These are phyloP conservation scores for Leptopilina boulardi DNA, from an alignment of 1,140 invertebrate species.

Conservation along the genomic window DNA sequence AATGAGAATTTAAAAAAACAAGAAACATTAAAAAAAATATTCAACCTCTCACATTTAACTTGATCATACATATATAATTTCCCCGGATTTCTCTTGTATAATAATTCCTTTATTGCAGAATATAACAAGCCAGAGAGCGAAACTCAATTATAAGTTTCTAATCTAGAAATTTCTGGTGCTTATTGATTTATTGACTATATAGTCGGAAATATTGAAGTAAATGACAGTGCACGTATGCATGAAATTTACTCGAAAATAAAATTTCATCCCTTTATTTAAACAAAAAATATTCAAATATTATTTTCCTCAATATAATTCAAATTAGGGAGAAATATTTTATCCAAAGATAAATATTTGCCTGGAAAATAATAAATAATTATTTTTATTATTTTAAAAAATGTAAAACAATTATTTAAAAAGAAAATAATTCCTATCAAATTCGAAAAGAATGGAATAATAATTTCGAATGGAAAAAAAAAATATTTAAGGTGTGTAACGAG, in stretches of 20 bases:
- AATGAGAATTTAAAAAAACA: not conserved
- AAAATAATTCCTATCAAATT: too few relatives aligned
- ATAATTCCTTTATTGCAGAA: slow-evolving; percentile 23
- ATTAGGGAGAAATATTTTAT: too few relatives aligned
- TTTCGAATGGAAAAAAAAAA: not conserved
- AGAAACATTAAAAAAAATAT: not conserved
- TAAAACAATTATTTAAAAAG: too few relatives aligned
- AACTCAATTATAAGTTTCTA: slow-evolving; percentile 29
- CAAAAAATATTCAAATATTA: not conserved
- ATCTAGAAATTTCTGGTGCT: slow-evolving; percentile 15
- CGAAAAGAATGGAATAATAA: not conserved
- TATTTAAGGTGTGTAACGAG: not conserved
- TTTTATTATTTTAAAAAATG: too few relatives aligned
- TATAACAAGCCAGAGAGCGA: slow-evolving; percentile 4
- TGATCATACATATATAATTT: slow-evolving; percentile 29
- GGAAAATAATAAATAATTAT: too few relatives aligned
- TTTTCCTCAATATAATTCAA: not conserved
- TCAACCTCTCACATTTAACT: not conserved
- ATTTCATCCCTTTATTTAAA: not conserved
- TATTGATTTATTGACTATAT: slow-evolving; percentile 20
- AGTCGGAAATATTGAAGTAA: not conserved
- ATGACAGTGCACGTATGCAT: not conserved
- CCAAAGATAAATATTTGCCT: too few relatives aligned
- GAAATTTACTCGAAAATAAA: not conserved
- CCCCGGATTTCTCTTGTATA: slow-evolving; percentile 17